Percentiles rank a stretch among this genome's conserved stretches.
phyloP scores from a whole-genome alignment of 37 sponge, comb jelly and placozoan genomes.

The Bolinopsis microptera region DNA sequence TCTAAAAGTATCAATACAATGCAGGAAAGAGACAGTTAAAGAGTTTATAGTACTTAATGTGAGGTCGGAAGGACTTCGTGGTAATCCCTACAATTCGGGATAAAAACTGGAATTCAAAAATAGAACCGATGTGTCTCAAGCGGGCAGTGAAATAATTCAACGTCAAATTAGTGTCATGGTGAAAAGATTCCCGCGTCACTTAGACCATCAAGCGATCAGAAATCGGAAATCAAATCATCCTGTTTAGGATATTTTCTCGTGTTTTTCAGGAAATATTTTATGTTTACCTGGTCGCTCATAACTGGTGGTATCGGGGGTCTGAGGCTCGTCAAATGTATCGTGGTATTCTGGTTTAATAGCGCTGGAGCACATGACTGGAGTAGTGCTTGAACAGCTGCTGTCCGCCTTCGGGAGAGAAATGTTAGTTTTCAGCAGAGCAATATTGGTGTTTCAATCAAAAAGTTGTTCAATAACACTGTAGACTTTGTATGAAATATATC shows the following conservation, averaged over 20 bases:
- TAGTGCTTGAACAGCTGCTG: constrained; percentile 55
- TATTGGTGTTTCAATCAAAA: too few species aligned
- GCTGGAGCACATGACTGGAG: constrained; percentile 49
- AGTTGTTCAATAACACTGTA: too few species aligned
- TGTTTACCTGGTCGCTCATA: constrained; percentile 55
- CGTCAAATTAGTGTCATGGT: not conserved
- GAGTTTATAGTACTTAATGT: not conserved
- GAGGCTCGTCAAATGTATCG: constrained; percentile 36
- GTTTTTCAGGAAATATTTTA: not conserved
- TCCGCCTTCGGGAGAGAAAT: not conserved
- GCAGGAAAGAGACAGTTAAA: not conserved
- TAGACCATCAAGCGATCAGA: not conserved
- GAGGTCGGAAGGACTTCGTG: not conserved
- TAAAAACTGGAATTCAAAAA: not conserved
- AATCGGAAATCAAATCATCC: not conserved
- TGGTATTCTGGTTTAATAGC: constrained; percentile 58
- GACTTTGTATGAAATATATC: too few species aligned
- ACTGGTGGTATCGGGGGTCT: constrained; percentile 49
- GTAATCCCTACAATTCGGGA: not conserved
- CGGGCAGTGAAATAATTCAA: not conserved
- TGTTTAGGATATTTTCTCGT: not conserved
- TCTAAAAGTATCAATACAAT: not conserved
- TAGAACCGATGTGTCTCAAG: not conserved
- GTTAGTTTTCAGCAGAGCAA: not conserved
- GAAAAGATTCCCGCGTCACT: not conserved